These are phyloP conservation scores for Mus pahari DNA, from an alignment of 2,113 vertebrate species.

Conservation along the genomic window DNA sequence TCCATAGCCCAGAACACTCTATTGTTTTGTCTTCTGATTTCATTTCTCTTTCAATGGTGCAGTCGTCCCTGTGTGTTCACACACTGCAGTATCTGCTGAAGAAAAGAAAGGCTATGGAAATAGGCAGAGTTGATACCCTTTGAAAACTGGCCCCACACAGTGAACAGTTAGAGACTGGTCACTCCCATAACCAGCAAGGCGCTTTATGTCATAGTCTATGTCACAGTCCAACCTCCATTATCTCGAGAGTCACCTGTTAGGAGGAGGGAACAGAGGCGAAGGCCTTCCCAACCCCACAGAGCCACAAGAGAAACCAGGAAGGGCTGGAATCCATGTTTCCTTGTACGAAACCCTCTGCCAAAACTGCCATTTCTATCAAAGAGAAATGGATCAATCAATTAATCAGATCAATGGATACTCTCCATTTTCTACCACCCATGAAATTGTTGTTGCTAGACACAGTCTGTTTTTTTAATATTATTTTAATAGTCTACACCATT, in stretches of 20 bases:
- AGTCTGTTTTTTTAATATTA: neutral
- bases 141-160: neutral
- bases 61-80: neutral
- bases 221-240: neutral
- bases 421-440: neutral
- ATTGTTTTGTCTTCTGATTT: conserved; percentile 39
- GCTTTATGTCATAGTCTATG: neutral
- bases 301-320: neutral
- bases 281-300: neutral
- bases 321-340: neutral
- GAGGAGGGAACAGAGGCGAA: neutral
- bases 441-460: conserved; percentile 2
- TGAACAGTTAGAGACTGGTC: conserved; percentile 22
- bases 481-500: conserved; percentile 25
- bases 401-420: neutral
- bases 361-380: neutral
- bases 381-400: neutral
- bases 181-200: neutral
- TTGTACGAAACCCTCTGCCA: neutral
- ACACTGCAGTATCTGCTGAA: neutral
- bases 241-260: neutral
- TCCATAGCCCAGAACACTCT: neutral
- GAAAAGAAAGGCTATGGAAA: conserved; percentile 54
- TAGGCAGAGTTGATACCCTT: neutral
- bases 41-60: neutral